Evolutionary conservation across 1,140 invertebrate genomes (phyloP).

Genomic region (Neomicropteryx cornuta): DNA sequence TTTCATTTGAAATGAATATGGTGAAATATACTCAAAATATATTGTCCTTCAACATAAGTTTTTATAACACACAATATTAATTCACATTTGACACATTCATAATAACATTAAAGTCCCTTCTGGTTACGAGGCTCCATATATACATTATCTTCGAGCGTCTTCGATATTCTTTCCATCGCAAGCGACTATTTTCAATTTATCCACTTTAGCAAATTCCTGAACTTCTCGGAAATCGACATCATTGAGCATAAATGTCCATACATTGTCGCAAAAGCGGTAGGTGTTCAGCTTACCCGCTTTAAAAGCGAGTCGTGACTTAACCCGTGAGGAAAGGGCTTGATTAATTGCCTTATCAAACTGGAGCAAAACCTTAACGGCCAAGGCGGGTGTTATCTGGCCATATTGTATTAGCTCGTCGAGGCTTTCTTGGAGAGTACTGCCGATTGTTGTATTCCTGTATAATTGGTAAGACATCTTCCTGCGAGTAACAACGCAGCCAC

Average conservation of each 20-base stretch:
- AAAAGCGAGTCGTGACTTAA: slow-evolving; percentile 87
- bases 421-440: slow-evolving; percentile 92
- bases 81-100: too few relatives aligned
- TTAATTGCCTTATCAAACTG: slow-evolving; percentile 98
- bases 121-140: too few relatives aligned
- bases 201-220: slow-evolving; percentile 86
- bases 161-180: slow-evolving; percentile 98
- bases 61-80: too few relatives aligned
- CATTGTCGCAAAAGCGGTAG: slow-evolving; percentile 98
- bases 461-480: slow-evolving; percentile 97
- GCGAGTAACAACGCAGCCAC: too few relatives aligned
- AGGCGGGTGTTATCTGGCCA: slow-evolving; percentile 86
- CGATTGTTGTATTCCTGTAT: slow-evolving; percentile 95
- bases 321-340: slow-evolving; percentile 79
- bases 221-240: slow-evolving; percentile 97
- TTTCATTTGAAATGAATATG: too few relatives aligned
- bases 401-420: slow-evolving; percentile 89
- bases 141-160: too few relatives aligned
- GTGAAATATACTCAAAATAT: too few relatives aligned
- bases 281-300: slow-evolving; percentile 97
- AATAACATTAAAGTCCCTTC: too few relatives aligned
- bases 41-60: too few relatives aligned
- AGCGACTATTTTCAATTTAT: slow-evolving; percentile 98
- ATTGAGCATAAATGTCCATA: slow-evolving; percentile 99
- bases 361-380: slow-evolving; percentile 85